A percentile compares a stretch with the other conserved stretches of the same genome.
These are phyloP conservation scores for Leptinotarsa peninsularis DNA, from an alignment of 2,888 invertebrate genomes.

Conservation along the genomic window DNA sequence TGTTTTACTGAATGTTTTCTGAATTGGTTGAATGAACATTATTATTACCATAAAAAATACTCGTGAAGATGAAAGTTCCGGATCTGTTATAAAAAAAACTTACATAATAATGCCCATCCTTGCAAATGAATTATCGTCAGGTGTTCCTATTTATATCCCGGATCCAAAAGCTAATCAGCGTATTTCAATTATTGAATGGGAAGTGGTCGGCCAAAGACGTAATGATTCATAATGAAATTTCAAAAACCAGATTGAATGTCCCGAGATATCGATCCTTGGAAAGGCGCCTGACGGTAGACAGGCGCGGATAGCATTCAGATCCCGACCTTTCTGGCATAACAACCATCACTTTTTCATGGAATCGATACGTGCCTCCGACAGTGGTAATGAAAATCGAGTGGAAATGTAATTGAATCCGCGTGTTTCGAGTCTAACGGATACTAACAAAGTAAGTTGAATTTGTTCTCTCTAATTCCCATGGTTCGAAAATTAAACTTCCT, in stretches of 20 bases:
- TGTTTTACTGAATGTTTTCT: too few species aligned
- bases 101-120: background rate
- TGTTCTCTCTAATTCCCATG: too few species aligned
- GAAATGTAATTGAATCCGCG: constrained; percentile 11
- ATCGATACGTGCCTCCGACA: constrained; percentile 46
- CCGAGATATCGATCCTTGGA: constrained; percentile 52
- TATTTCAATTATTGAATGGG: background rate
- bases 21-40: too few species aligned
- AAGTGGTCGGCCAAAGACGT: background rate
- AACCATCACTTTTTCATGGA: constrained; percentile 42
- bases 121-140: background rate
- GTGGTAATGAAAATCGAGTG: constrained; percentile 9
- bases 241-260: constrained; percentile 27
- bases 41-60: too few species aligned
- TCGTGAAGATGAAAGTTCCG: too few species aligned
- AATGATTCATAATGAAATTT: constrained; percentile 26
- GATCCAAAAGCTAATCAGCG: background rate
- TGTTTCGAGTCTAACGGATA: background rate
- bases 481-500: background rate
- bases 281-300: constrained; percentile 47
- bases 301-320: constrained; percentile 44
- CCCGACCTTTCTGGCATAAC: constrained; percentile 46
- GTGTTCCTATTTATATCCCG: background rate
- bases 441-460: background rate
- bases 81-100: too few species aligned